These are phyloP conservation scores for Caenorhabditis plicata DNA, from an alignment of 2,888 invertebrate species.

Conservation along the genomic window DNA sequence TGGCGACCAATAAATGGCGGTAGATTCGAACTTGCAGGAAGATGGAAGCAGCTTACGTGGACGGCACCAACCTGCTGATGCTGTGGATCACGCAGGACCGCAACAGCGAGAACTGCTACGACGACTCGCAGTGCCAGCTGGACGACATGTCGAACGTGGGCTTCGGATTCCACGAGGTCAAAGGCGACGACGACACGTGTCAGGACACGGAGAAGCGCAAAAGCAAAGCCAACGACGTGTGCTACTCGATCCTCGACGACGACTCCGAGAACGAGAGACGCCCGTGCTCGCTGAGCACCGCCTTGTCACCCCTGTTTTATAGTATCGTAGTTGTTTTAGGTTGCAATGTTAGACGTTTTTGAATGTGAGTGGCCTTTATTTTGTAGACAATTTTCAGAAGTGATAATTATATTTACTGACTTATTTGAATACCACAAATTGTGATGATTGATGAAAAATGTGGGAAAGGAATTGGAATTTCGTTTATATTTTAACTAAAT, in stretches of 20 bases:
- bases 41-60: conserved; percentile 60
- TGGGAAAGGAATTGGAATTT: no score
- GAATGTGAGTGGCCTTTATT: no score
- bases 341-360: no score
- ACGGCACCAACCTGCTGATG: conserved; percentile 60
- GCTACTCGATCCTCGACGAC: conserved; percentile 30
- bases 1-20: background rate
- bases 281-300: no score
- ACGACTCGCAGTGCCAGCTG: conserved; percentile 53
- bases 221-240: conserved; percentile 31
- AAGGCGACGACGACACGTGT: conserved; percentile 13
- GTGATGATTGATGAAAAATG: no score
- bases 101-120: conserved; percentile 53
- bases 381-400: no score
- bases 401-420: no score
- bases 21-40: conserved; percentile 40
- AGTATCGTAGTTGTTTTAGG: no score
- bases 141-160: conserved; percentile 25
- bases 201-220: conserved; percentile 11
- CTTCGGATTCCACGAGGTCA: conserved; percentile 44
- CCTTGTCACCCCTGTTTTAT: no score
- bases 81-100: conserved; percentile 57
- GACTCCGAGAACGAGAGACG: conserved; percentile 28
- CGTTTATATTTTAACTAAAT: no score
- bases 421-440: no score